phyloP scores from a whole-genome alignment of 53 echinoderm and acorn worm genomes.

The Stichopus horrens region DNA sequence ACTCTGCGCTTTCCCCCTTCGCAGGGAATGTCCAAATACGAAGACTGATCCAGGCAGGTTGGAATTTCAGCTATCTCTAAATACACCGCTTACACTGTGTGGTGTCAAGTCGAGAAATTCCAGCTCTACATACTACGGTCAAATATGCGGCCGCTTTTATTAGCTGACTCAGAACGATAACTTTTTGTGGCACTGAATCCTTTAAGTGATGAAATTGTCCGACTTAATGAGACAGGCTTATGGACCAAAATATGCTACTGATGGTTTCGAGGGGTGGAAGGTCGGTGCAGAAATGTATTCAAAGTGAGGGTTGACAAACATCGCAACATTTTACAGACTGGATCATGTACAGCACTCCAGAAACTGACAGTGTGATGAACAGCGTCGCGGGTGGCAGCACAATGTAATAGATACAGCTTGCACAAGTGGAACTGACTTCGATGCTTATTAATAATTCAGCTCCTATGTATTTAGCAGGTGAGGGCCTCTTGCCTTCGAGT shows the following conservation, averaged over 20 bases:
- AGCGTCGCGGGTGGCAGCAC: too few relatives aligned
- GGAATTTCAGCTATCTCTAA: constrained; percentile 51
- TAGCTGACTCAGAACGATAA: constrained; percentile 5
- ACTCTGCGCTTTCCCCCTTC: constrained; percentile 10
- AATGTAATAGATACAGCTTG: too few relatives aligned
- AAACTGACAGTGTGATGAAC: too few relatives aligned
- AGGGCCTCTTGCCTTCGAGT: too few relatives aligned
- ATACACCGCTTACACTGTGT: constrained; percentile 42
- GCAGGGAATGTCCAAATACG: constrained; percentile 46
- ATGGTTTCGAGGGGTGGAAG: too few relatives aligned
- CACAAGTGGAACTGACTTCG: too few relatives aligned
- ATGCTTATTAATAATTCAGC: too few relatives aligned
- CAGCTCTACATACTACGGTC: constrained; percentile 7
- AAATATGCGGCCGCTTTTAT: background rate
- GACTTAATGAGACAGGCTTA: background rate
- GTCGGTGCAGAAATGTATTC: too few relatives aligned
- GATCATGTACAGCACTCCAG: too few relatives aligned
- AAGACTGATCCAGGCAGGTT: constrained; percentile 32
- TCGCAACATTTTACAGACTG: too few relatives aligned
- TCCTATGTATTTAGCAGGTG: too few relatives aligned
- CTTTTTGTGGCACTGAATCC: background rate
- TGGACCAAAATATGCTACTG: background rate
- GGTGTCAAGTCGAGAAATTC: constrained; percentile 31
- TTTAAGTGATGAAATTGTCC: background rate
- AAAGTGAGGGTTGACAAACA: too few relatives aligned